Percentiles rank a stretch among this genome's conserved stretches.
These are phyloP conservation scores for Chrysogorgia sp. DNA, from an alignment of 92 coral and sea anemone species.

Conservation along the genomic window DNA sequence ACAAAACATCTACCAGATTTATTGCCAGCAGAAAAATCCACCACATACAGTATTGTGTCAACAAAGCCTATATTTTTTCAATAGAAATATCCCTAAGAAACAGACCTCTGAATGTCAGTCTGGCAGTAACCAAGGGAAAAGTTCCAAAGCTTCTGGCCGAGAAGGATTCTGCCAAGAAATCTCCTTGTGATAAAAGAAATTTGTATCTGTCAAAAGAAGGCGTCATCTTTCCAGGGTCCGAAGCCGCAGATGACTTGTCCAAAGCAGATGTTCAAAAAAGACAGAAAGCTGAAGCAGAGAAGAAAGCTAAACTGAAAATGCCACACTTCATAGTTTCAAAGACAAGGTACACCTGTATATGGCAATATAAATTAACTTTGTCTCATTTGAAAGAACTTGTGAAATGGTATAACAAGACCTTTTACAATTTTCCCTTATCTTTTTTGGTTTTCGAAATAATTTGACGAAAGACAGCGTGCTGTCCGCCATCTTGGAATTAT, in stretches of 20 bases:
- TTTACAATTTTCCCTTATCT: too few relatives aligned
- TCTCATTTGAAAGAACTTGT: too few relatives aligned
- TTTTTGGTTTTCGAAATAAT: too few relatives aligned
- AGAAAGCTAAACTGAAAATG: constrained; percentile 76
- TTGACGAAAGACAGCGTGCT: too few relatives aligned
- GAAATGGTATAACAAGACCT: too few relatives aligned
- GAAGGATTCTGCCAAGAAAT: constrained; percentile 61
- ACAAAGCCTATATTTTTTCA: too few relatives aligned
- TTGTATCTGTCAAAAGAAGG: constrained; percentile 90
- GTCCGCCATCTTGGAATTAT: too few relatives aligned
- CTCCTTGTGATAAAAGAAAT: constrained; percentile 79
- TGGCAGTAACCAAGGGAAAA: constrained; percentile 87
- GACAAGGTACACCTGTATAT: too few relatives aligned
- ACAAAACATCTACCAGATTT: too few relatives aligned
- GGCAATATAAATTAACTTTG: too few relatives aligned
- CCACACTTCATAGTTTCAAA: constrained; percentile 87
- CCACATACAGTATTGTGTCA: too few relatives aligned
- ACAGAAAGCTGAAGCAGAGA: constrained; percentile 89
- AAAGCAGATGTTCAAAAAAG: constrained; percentile 80
- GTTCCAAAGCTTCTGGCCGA: constrained; percentile 69
- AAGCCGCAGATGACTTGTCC: constrained; percentile 76
- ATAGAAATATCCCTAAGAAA: constrained; percentile 51
- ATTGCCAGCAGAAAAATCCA: too few relatives aligned
- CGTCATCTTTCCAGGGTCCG: constrained; percentile 69
- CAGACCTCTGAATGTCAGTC: constrained; percentile 66